These are phyloP conservation scores for Chitala chitala DNA, from an alignment of 2,113 vertebrate species.

Conservation along the genomic window DNA sequence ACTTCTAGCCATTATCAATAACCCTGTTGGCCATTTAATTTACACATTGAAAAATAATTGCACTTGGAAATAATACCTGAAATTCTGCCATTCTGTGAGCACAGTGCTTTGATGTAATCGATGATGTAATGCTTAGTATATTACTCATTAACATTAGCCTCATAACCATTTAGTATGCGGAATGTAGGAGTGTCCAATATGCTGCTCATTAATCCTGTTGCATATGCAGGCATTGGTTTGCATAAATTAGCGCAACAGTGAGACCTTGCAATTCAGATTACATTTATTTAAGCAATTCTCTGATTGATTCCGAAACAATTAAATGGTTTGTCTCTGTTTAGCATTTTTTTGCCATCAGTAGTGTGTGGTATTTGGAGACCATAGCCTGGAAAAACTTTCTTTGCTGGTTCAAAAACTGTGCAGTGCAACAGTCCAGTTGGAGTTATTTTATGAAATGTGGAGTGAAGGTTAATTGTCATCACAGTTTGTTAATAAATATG, in stretches of 20 bases:
- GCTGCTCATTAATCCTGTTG: neutral
- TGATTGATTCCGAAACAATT: conserved; percentile 4
- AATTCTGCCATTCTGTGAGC: neutral
- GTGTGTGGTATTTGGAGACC: no score
- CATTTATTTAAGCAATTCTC: neutral
- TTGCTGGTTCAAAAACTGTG: no score
- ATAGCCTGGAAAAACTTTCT: no score
- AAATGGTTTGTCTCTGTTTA: no score
- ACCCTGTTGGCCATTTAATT: neutral
- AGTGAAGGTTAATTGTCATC: no score
- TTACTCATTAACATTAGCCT: conserved; percentile 6
- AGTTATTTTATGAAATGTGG: no score
- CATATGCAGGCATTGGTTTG: neutral
- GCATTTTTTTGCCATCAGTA: no score
- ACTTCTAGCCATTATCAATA: no score
- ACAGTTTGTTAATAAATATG: no score
- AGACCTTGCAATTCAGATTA: conserved; percentile 2
- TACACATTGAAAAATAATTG: no score
- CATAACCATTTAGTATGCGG: no score
- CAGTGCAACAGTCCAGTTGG: no score
- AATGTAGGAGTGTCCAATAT: conserved; percentile 5
- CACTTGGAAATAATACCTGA: neutral
- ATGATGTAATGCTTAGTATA: neutral
- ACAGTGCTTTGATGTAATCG: neutral
- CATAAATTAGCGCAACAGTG: neutral